Evolutionary conservation across 2,113 vertebrate species (phyloP).

Genomic region (Malurus alboscapulatus): DNA sequence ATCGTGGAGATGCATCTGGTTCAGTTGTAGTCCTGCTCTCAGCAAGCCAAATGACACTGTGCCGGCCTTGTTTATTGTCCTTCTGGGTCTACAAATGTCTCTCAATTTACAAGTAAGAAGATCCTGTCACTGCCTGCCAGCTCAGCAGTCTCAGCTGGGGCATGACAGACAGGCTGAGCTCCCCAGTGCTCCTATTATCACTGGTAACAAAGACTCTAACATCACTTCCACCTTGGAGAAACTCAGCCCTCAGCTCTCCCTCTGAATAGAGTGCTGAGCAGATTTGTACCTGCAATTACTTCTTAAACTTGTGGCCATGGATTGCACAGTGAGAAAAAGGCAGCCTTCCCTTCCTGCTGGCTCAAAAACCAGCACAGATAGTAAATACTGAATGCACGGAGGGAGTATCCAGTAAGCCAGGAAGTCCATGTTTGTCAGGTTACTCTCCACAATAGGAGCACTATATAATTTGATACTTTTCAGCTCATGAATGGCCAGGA

Average conservation of each 20-base stretch:
- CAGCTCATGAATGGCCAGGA: not conserved
- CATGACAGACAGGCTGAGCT: constrained; percentile 24
- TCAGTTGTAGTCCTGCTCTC: not conserved
- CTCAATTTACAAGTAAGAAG: constrained; percentile 62
- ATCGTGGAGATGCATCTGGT: not conserved
- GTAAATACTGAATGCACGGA: not conserved
- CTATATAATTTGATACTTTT: not conserved
- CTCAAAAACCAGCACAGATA: not conserved
- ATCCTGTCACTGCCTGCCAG: constrained; percentile 53
- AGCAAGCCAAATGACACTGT: not conserved
- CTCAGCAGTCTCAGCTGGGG: not conserved
- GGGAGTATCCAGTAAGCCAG: not conserved
- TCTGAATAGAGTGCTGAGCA: not conserved
- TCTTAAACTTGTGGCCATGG: not conserved
- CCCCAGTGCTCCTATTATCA: not conserved
- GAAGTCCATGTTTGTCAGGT: not conserved
- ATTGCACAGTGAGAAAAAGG: not conserved
- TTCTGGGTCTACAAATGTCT: not conserved
- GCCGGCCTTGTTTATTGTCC: constrained; percentile 47
- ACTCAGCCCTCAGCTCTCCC: not conserved
- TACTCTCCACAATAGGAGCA: not conserved
- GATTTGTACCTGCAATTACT: not conserved
- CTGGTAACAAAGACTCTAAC: constrained; percentile 3
- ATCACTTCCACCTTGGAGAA: not conserved
- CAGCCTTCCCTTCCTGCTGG: not conserved